Conservation (phyloP, 2,113 vertebrate species). For the Corythaeola cristata region DNA sequence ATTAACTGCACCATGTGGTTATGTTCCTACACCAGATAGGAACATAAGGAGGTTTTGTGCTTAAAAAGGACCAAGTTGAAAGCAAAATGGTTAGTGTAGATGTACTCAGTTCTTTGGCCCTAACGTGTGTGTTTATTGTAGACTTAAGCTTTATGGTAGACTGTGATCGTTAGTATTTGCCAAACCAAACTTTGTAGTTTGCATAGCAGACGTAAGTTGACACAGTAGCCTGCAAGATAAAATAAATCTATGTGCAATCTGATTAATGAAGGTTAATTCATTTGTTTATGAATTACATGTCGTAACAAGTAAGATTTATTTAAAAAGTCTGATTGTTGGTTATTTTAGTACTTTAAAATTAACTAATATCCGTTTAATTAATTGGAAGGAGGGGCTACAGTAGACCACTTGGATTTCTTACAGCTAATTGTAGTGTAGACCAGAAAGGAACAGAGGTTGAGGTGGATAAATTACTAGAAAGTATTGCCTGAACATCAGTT, state of each 20-base stretch:
- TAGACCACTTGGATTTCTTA: not conserved
- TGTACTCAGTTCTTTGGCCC: not conserved
- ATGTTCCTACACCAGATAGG: not conserved
- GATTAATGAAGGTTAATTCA: not conserved
- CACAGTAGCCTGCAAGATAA: not conserved
- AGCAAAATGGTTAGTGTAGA: not conserved
- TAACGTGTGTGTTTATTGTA: not conserved
- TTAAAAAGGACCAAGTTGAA: not conserved
- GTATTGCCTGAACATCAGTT: not conserved
- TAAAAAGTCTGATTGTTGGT: not conserved
- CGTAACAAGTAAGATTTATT: not conserved
- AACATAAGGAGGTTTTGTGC: not conserved
- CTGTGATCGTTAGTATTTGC: not conserved
- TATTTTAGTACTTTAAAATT: not conserved
- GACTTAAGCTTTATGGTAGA: not conserved
- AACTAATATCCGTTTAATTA: not conserved
- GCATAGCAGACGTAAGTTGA: not conserved
- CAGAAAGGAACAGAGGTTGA: not conserved
- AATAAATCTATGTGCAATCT: not conserved
- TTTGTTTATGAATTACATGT: not conserved
- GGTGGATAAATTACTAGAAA: not conserved
- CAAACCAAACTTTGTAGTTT: not conserved
- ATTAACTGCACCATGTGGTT: fast-evolving
- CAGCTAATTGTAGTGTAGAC: not conserved
- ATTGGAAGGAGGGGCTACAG: not conserved